These are phyloP conservation scores for Bacillus rossius DNA, from an alignment of 1,140 invertebrate species.

Conservation along the genomic window DNA sequence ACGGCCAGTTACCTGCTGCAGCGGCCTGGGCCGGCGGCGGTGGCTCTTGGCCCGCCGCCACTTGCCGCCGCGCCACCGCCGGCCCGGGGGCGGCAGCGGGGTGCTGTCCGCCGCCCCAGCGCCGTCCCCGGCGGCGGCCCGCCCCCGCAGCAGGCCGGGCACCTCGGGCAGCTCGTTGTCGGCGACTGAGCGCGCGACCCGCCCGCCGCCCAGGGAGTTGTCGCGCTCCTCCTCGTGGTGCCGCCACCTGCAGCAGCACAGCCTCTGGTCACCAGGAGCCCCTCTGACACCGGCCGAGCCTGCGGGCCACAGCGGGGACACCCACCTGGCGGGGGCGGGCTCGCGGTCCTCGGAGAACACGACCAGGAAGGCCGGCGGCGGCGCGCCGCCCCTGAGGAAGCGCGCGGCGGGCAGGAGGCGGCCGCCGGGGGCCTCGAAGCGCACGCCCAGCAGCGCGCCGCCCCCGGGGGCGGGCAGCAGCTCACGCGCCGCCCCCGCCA, in stretches of 20 bases:
- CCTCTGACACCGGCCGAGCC: too few species aligned
- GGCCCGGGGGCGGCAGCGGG: neutral
- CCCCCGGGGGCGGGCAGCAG: conserved; percentile 23
- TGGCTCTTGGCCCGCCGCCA: neutral
- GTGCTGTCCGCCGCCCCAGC: neutral
- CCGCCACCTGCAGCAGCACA: conserved; percentile 9
- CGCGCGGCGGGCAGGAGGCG: conserved; percentile 13
- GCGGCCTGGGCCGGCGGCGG: neutral
- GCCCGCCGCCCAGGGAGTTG: conserved; percentile 19
- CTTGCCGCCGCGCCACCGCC: neutral
- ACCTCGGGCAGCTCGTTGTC: conserved; percentile 6
- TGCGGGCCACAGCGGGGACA: neutral
- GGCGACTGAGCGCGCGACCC: neutral
- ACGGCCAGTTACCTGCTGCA: too few species aligned
- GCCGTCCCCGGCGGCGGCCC: neutral
- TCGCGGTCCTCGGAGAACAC: conserved; percentile 40
- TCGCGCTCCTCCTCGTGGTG: conserved; percentile 13
- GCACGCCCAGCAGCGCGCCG: neutral
- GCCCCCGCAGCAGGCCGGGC: neutral
- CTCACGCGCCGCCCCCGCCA: conserved; percentile 27
- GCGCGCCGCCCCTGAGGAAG: conserved; percentile 22
- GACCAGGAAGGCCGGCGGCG: conserved; percentile 34
- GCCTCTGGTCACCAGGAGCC: neutral
- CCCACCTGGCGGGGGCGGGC: conserved; percentile 7
- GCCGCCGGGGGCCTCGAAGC: conserved; percentile 21